Conservation (phyloP, 2,888 invertebrate genomes). For the Nemapogon koenigi region DNA sequence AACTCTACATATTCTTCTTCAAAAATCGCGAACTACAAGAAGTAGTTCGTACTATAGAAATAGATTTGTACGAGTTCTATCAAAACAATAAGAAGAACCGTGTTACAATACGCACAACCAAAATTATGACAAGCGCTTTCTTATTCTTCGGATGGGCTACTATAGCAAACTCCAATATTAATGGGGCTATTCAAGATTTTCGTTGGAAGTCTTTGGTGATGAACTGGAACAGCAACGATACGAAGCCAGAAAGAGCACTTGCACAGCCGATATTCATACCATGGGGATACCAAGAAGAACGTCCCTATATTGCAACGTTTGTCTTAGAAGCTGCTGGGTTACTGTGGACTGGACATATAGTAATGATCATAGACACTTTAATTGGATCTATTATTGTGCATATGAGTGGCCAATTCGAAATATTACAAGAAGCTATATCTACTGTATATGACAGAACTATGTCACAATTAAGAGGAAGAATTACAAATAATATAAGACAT, state of each 20-base stretch:
- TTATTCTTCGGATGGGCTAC: slow-evolving; percentile 53
- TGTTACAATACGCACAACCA: slow-evolving; percentile 33
- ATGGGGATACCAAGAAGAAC: slow-evolving; percentile 45
- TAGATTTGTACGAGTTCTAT: slow-evolving; percentile 38
- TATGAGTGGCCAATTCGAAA: slow-evolving; percentile 48
- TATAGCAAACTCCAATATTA: slow-evolving; percentile 42
- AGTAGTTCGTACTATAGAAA: slow-evolving; percentile 39
- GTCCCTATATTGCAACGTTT: slow-evolving; percentile 39
- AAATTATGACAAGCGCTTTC: slow-evolving; percentile 38
- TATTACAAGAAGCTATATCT: slow-evolving; percentile 39
- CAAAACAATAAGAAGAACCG: slow-evolving; percentile 37
- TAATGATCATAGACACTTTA: slow-evolving; percentile 53
- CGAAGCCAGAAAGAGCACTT: slow-evolving; percentile 33
- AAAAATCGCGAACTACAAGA: slow-evolving; percentile 44
- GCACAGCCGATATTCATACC: slow-evolving; percentile 55
- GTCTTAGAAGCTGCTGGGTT: slow-evolving; percentile 44
- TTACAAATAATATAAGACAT: slow-evolving; percentile 18
- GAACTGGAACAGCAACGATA: slow-evolving; percentile 25
- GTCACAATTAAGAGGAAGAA: slow-evolving; percentile 23
- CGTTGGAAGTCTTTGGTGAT: slow-evolving; percentile 38
- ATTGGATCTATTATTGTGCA: slow-evolving; percentile 50
- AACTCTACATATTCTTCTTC: slow-evolving; percentile 49
- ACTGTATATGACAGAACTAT: slow-evolving; percentile 46
- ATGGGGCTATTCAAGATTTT: slow-evolving; percentile 43
- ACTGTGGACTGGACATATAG: slow-evolving; percentile 54